phyloP scores from a whole-genome alignment of 2,113 vertebrate species.

The Aythya baeri region DNA sequence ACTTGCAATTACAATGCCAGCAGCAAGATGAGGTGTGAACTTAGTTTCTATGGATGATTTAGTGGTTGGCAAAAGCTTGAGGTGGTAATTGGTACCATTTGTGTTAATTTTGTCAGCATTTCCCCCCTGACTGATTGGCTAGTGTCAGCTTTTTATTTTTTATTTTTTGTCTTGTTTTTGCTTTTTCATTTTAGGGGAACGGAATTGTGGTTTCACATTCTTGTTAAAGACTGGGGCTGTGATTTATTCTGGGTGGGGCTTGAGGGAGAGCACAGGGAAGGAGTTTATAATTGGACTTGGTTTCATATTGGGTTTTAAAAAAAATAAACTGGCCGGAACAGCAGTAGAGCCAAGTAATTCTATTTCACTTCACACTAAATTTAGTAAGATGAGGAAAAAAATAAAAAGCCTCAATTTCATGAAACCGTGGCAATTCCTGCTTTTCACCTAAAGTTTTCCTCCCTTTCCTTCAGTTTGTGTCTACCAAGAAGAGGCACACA shows the following conservation, averaged over 20 bases:
- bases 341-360: neutral
- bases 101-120: conserved; percentile 21
- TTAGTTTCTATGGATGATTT: conserved; percentile 19
- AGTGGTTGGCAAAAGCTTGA: neutral
- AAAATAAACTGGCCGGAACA: neutral
- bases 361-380: conserved; percentile 1
- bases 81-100: conserved; percentile 44
- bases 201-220: neutral
- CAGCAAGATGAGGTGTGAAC: conserved; percentile 47
- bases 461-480: neutral
- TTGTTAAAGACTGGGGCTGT: neutral
- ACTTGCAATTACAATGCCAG: neutral
- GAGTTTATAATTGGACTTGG: neutral
- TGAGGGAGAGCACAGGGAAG: neutral
- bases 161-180: neutral
- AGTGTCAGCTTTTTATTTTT: neutral
- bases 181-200: neutral
- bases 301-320: conserved; percentile 1
- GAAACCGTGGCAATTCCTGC: neutral
- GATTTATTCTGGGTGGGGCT: conserved; percentile 28
- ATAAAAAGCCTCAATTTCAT: neutral
- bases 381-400: neutral
- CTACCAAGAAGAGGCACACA: neutral
- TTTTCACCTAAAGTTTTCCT: neutral
- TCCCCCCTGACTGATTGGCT: neutral